Evolutionary conservation across 1,140 invertebrate genomes (phyloP), one percentile per base, ranked within the genome.

Genomic region (Drosophila tristis): DNA sequence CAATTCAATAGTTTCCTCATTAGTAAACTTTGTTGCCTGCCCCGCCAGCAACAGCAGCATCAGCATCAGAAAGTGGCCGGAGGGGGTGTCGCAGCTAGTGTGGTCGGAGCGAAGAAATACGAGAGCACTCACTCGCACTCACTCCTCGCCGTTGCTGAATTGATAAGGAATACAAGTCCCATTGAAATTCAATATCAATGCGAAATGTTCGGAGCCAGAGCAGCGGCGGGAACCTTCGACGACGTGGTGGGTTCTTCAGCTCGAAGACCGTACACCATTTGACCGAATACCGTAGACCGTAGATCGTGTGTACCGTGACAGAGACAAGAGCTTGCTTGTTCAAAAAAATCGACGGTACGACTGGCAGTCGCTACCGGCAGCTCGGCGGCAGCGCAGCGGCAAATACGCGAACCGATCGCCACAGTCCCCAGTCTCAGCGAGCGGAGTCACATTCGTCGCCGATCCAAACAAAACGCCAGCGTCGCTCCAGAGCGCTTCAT

Each of bases 1-100:
- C 84, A 89, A 87, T 89, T 84, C 82, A 89, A 73, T 86, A 67
- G 76, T 84, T 87, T 87, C 84, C 84, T 87, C 76, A 87, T 87
- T 89, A 87, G 79, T 64, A 78, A 67, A 73, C 56, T 53, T 42
- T 51, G 66, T 20, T 20, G 20, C 20, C 20, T 50, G 64, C 26
- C 31, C 8, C 16, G 51, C 51, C 66, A 68, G 26, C 50, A 66
- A 49, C 13, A 11, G 9, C 16, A 39, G 35, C 11, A 39, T 1
- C 9, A 39, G 15, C 45, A 48, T 15, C 50, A 49, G 42, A 6
- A 13, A 42, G 44, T 4, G 8, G 5, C 8, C 50, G 47, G 65
- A 49, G 16, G 25, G 44, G 15, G n/a, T 13, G 35, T 39, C 35
- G 35, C 35, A 39, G 35, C 35, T 3, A 39, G 35, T 13, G 35